Percentiles rank a stretch among this genome's conserved stretches.
Conservation (phyloP, 2,888 invertebrate species). For the Ferrisia virgata region DNA sequence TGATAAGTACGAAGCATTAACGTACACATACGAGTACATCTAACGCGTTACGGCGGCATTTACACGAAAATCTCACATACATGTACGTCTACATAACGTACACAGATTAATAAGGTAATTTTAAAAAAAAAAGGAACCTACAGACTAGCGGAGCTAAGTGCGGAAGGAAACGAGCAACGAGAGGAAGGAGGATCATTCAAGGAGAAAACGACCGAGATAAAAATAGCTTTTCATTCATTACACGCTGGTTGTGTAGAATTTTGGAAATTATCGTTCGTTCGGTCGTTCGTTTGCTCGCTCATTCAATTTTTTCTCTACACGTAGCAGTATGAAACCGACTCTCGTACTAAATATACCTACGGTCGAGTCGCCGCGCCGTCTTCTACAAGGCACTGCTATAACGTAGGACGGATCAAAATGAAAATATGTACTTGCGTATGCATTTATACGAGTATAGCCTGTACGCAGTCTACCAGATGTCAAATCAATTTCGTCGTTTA, state of each 20-base stretch:
- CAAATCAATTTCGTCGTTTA: not conserved
- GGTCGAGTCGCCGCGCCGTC: not conserved
- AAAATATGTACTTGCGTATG: too few relatives aligned
- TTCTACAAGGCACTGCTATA: not conserved
- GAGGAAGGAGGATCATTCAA: slow-evolving; percentile 33
- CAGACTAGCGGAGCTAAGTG: slow-evolving; percentile 9
- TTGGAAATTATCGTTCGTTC: slow-evolving; percentile 30
- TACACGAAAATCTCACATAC: not conserved
- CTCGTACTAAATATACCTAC: not conserved
- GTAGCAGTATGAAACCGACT: too few relatives aligned
- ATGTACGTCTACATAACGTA: not conserved
- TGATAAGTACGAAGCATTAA: not conserved
- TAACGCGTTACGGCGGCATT: not conserved
- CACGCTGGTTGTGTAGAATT: not conserved
- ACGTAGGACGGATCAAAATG: not conserved
- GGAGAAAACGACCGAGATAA: slow-evolving; percentile 35
- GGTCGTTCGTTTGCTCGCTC: too few relatives aligned
- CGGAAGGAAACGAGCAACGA: slow-evolving; percentile 27
- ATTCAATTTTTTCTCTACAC: too few relatives aligned
- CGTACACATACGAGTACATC: too few relatives aligned
- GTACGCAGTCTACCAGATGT: slow-evolving; percentile 2
- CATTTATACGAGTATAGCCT: too few relatives aligned
- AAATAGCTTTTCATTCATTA: slow-evolving; percentile 38
- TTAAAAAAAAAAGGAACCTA: slow-evolving; percentile 20
- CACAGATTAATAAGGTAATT: slow-evolving; percentile 21